Evolutionary conservation across 2,797 vertebrate genomes (phyloP).

Genomic region (Sebastolobus altivelis): DNA sequence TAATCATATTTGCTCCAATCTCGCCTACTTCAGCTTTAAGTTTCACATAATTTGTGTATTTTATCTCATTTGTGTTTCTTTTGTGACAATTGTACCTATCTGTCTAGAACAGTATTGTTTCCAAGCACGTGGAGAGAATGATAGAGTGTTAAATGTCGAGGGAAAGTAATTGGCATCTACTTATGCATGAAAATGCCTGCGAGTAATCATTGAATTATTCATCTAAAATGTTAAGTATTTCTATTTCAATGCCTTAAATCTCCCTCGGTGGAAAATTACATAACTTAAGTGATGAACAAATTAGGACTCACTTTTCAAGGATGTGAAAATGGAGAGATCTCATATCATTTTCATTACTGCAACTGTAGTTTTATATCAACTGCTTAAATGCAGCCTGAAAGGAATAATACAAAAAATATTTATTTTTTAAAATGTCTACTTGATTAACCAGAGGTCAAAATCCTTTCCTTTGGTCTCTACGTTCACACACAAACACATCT

Average conservation of each 20-base stretch:
- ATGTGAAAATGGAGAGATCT: constrained; percentile 23
- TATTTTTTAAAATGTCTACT: background rate
- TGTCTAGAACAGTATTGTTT: constrained; percentile 40
- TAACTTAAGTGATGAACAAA: constrained; percentile 71
- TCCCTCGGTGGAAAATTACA: constrained; percentile 56
- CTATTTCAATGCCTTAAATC: constrained; percentile 73
- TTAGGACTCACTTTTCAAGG: constrained; percentile 47
- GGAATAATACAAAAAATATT: background rate
- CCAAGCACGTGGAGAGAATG: constrained; percentile 22
- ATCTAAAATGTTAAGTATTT: constrained; percentile 79
- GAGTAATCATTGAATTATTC: constrained; percentile 79
- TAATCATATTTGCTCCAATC: no score
- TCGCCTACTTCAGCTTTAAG: background rate
- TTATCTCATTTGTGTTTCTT: background rate
- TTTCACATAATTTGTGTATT: background rate
- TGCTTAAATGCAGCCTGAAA: constrained; percentile 3
- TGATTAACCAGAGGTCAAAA: constrained; percentile 1
- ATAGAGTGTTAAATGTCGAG: constrained; percentile 48
- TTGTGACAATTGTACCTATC: background rate
- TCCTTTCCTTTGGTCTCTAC: background rate
- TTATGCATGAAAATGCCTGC: constrained; percentile 72
- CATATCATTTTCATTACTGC: constrained; percentile 1
- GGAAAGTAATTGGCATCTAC: constrained; percentile 72
- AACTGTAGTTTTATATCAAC: background rate
- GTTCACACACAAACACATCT: background rate